Evolutionary conservation across 1,140 invertebrate genomes (phyloP), one percentile per base, ranked within the genome.

Genomic region (Melipona quadrifasciata): DNA sequence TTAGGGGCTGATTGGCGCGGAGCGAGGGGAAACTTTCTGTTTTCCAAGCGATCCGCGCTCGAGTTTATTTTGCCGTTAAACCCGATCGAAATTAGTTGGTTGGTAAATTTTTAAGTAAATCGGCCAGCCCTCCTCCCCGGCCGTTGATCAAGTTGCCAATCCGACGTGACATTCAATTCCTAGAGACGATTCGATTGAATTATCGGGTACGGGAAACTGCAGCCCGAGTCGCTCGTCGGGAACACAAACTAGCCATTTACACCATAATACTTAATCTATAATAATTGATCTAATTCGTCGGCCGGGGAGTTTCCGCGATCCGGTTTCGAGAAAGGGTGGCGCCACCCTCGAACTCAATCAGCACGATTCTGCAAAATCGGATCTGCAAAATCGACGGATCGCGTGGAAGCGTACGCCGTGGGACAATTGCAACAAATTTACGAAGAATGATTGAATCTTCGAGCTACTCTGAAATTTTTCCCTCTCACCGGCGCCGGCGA

Each of bases 231-330:
- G 24, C 55, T 31, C 21, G 55, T 57, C 51, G 65, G 21, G 21
- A 71, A 27, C 31, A 27, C 31, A 70, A 80, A 47, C 53, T 71
- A 71, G 65, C 34, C 78, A 80, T 70, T 80, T 71, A 80, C 65
- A 55, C 10, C 65, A 53, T 79, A 79, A 68, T 53, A 71, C 31
- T 80, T 80, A 27, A 71, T 61, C 58, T 61, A 47, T 77, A 77
- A 65, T 47, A 71, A 53, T 80, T 80, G 21, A 71, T 80, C 65
- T 51, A 71, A 80, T 71, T 39, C 5, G 16, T 71, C 51, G 27
- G 61, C 4, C 34, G 24, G 10, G 34, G 39, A 71, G 39, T 71
- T 71, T 70, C 39, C 61, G 24, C 2, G 78, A 21, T 34, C 39
- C 61, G 19, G n/a, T 78, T 65, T 65, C 47, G 68, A 70, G 24